A percentile compares a stretch with the other conserved stretches of the same genome.
These are phyloP conservation scores for Athripsodes cinereus DNA, from an alignment of 2,888 invertebrate genomes.

Conservation along the genomic window DNA sequence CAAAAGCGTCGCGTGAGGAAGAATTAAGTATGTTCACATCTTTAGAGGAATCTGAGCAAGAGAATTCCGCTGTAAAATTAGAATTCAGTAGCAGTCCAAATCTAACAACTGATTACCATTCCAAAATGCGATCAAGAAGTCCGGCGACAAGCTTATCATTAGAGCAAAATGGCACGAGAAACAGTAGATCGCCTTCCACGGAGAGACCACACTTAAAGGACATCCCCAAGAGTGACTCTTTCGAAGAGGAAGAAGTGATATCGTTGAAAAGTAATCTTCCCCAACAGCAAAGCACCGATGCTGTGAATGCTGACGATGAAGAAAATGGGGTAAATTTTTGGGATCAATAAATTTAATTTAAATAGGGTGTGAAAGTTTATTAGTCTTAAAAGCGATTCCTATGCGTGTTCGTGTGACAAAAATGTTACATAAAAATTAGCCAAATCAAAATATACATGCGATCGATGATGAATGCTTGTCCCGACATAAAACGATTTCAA, in stretches of 20 bases:
- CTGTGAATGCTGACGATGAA: slow-evolving; percentile 29
- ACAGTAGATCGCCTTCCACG: slow-evolving; percentile 13
- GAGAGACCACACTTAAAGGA: slow-evolving; percentile 33
- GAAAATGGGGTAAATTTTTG: slow-evolving; percentile 33
- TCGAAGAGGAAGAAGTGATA: slow-evolving; percentile 47
- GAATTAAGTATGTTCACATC: slow-evolving; percentile 60
- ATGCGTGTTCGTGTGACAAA: neutral
- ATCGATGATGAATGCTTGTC: neutral
- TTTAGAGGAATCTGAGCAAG: slow-evolving; percentile 56
- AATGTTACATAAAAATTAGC: neutral
- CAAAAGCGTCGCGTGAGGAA: slow-evolving; percentile 57
- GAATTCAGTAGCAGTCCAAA: slow-evolving; percentile 43
- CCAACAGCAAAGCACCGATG: neutral
- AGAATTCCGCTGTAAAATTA: slow-evolving; percentile 31
- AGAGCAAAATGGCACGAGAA: slow-evolving; percentile 3
- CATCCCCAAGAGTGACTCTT: slow-evolving; percentile 40
- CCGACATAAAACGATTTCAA: neutral
- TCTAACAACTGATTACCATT: slow-evolving; percentile 35
- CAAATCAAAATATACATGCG: neutral
- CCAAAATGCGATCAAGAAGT: slow-evolving; percentile 12
- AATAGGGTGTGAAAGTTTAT: neutral
- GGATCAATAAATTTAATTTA: slow-evolving; percentile 6
- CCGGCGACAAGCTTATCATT: neutral
- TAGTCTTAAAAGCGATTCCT: neutral
- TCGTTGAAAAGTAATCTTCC: neutral